Evolutionary conservation across 1,140 invertebrate genomes (phyloP).

Genomic region (Aethina tumida): DNA sequence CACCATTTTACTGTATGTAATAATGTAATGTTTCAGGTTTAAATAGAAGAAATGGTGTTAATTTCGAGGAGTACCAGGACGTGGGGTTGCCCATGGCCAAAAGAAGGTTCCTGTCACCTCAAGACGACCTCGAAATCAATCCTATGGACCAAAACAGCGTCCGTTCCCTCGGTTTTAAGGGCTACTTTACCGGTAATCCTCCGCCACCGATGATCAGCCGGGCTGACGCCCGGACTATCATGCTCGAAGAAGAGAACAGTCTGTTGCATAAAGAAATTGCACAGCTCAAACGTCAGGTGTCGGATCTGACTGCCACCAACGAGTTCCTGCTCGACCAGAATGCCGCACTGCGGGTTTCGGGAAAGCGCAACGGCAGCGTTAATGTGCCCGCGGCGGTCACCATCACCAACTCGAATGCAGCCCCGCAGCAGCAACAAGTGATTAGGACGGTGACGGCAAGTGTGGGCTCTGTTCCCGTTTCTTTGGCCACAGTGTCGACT

Average conservation of each 20-base stretch:
- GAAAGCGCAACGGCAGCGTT: slow-evolving; percentile 44
- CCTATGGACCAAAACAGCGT: slow-evolving; percentile 12
- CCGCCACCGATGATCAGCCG: slow-evolving; percentile 28
- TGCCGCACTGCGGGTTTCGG: slow-evolving; percentile 59
- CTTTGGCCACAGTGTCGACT: slow-evolving; percentile 43
- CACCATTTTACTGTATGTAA: background rate
- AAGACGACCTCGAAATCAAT: slow-evolving; percentile 16
- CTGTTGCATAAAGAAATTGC: slow-evolving; percentile 61
- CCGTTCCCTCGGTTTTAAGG: slow-evolving; percentile 27
- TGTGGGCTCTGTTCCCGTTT: slow-evolving; percentile 54
- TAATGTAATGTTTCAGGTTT: too few relatives aligned
- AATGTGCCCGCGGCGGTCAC: slow-evolving; percentile 48
- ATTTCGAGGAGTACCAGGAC: slow-evolving; percentile 24
- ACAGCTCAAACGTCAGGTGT: slow-evolving; percentile 57
- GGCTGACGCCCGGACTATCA: slow-evolving; percentile 38
- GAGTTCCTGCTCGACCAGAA: slow-evolving; percentile 75
- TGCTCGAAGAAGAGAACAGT: slow-evolving; percentile 65
- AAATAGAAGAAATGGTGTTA: slow-evolving; percentile 15
- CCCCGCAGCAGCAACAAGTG: slow-evolving; percentile 38
- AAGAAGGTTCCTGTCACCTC: slow-evolving; percentile 18
- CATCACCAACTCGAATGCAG: slow-evolving; percentile 45
- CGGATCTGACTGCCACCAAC: slow-evolving; percentile 67
- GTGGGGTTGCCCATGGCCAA: slow-evolving; percentile 25
- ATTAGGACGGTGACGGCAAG: slow-evolving; percentile 49
- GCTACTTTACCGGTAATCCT: slow-evolving; percentile 33